Evolutionary conservation across 1,140 invertebrate genomes (phyloP).

Genomic region (Hormaphis cornu): DNA sequence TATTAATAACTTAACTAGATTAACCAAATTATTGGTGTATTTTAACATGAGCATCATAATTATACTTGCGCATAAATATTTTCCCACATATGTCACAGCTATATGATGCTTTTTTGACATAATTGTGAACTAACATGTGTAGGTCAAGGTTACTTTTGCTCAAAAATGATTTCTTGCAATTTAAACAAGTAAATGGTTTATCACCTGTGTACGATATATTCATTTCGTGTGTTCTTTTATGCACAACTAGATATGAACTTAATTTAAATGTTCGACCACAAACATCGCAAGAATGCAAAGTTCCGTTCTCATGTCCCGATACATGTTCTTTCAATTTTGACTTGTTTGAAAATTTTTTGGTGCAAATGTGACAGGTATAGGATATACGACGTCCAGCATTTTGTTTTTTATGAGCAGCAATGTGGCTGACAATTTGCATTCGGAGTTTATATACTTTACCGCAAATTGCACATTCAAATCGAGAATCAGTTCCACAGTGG

Average conservation of each 20-base stretch:
- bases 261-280: conserved; percentile 35
- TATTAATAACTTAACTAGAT: neutral
- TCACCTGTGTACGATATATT: conserved; percentile 35
- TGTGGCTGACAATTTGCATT: conserved; percentile 34
- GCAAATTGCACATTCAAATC: conserved; percentile 32
- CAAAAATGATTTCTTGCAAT: conserved; percentile 35
- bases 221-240: conserved; percentile 34
- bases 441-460: conserved; percentile 33
- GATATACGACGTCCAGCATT: conserved; percentile 29
- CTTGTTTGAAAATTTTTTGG: conserved; percentile 34
- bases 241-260: conserved; percentile 34
- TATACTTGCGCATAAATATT: conserved; percentile 35
- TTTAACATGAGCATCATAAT: conserved; percentile 35
- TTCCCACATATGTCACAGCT: conserved; percentile 35
- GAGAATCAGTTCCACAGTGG: conserved; percentile 29
- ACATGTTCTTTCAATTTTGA: conserved; percentile 31
- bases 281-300: conserved; percentile 34
- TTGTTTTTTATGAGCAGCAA: conserved; percentile 34
- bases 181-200: conserved; percentile 32
- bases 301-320: conserved; percentile 33
- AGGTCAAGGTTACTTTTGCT: conserved; percentile 35
- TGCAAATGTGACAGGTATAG: conserved; percentile 33
- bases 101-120: conserved; percentile 34
- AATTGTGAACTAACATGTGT: conserved; percentile 34
- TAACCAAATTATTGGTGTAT: conserved; percentile 29